A percentile compares a stretch with the other conserved stretches of the same genome.
Conservation (phyloP, 1,140 invertebrate genomes). For the Asbolus verrucosus region DNA sequence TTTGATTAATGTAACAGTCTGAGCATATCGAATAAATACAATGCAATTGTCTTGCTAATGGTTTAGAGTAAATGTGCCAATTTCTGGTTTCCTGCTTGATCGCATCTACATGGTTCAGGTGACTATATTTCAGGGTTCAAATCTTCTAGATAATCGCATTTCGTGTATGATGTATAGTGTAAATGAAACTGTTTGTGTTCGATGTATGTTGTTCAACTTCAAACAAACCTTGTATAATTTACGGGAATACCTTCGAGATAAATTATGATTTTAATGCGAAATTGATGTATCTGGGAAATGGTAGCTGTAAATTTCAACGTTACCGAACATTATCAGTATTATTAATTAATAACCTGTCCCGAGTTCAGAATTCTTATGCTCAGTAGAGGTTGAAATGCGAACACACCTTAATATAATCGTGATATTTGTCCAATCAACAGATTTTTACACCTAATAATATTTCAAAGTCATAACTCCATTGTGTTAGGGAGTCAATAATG, state of each 20-base stretch:
- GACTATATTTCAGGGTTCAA: background rate
- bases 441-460: too few relatives aligned
- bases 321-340: too few relatives aligned
- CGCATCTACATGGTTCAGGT: background rate
- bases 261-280: conserved; percentile 31
- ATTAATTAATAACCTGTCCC: too few relatives aligned
- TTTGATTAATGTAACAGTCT: background rate
- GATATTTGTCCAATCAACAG: too few relatives aligned
- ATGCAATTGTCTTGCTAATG: background rate
- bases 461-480: too few relatives aligned
- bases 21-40: background rate
- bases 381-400: too few relatives aligned
- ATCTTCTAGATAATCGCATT: background rate
- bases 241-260: conserved; percentile 15
- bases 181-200: conserved; percentile 1
- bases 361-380: too few relatives aligned
- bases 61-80: background rate
- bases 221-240: conserved; percentile 25
- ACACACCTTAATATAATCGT: too few relatives aligned
- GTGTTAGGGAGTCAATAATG: too few relatives aligned
- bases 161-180: conserved; percentile 7
- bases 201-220: conserved; percentile 7
- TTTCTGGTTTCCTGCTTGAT: background rate
- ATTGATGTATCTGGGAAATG: conserved; percentile 20
- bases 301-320: background rate